Evolutionary conservation across 2,113 vertebrate species (phyloP).

Genomic region (Sclerurus mexicanus): DNA sequence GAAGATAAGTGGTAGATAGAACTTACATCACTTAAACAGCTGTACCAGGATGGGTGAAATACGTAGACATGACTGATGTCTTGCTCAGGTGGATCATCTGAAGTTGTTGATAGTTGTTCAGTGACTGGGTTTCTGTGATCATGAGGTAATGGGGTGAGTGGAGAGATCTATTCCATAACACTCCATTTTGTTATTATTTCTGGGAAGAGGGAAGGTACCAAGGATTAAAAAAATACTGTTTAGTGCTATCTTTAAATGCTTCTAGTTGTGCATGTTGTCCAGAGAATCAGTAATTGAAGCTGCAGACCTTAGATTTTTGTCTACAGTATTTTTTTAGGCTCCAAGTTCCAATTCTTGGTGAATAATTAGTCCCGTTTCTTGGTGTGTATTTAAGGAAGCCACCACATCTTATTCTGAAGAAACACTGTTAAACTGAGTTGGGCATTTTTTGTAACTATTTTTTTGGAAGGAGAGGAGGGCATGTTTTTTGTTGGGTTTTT

Average conservation of each 20-base stretch:
- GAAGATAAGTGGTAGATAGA: not conserved
- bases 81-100: not conserved
- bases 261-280: not conserved
- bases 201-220: not conserved
- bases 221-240: not conserved
- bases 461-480: too few relatives aligned
- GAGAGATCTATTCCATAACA: not conserved
- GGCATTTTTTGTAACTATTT: not conserved
- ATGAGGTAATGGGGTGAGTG: accelerated
- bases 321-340: not conserved
- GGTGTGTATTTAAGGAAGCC: not conserved
- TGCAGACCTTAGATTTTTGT: not conserved
- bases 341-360: not conserved
- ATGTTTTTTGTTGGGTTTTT: not conserved
- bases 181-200: not conserved
- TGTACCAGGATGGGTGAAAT: not conserved
- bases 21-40: not conserved
- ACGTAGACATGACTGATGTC: accelerated
- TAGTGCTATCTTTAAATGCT: not conserved
- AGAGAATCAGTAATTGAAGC: not conserved
- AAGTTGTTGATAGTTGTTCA: not conserved
- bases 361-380: not conserved
- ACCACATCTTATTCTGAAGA: not conserved
- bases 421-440: not conserved
- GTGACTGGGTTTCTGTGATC: not conserved